Evolutionary conservation across 2,888 invertebrate genomes (phyloP).

Genomic region (Drosophila heteroneura): DNA sequence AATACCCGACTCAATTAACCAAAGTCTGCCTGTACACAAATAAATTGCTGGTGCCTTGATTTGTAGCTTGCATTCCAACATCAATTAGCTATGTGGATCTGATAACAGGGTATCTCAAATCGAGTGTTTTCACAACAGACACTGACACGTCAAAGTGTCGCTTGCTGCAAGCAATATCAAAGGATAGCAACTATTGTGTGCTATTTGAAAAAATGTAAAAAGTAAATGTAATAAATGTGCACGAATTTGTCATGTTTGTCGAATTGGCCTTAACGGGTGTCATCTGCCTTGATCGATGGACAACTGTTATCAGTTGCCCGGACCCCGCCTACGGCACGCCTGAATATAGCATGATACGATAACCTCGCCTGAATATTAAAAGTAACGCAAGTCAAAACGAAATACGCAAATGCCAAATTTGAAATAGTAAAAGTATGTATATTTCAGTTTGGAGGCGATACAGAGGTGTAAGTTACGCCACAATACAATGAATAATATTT

Average conservation of each 20-base stretch:
- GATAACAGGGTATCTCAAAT: neutral
- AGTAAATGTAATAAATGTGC: conserved; percentile 41
- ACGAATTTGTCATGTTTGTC: conserved; percentile 52
- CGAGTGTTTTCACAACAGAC: neutral
- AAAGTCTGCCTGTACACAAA: neutral
- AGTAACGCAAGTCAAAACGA: neutral
- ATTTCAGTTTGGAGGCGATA: neutral
- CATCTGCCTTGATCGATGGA: conserved; percentile 36
- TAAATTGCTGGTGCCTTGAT: neutral
- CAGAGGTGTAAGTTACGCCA: neutral
- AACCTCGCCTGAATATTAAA: conserved; percentile 1
- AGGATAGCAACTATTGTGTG: neutral
- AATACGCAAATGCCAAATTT: conserved; percentile 2
- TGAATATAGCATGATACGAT: neutral
- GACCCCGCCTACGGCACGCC: neutral
- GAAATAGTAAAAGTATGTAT: neutral
- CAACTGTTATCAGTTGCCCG: conserved; percentile 26
- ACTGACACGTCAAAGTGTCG: neutral
- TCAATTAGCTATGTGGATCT: neutral
- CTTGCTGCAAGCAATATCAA: neutral
- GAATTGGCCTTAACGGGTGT: conserved; percentile 20
- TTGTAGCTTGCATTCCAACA: neutral
- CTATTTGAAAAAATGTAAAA: neutral
- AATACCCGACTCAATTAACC: neutral
- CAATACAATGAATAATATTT: neutral